phyloP scores from a whole-genome alignment of 2,888 invertebrate genomes.

The Diarsia mendica region DNA sequence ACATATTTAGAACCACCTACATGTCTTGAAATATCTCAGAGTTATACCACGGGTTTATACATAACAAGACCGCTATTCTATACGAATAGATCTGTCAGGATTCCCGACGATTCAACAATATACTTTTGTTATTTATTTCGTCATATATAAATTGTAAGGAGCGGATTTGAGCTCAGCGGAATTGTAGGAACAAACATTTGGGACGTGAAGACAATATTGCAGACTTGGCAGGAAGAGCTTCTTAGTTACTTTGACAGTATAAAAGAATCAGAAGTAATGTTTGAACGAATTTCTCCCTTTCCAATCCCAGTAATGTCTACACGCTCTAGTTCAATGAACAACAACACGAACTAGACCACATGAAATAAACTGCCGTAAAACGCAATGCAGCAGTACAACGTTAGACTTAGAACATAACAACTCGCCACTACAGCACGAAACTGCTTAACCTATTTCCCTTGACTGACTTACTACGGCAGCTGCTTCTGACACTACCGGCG shows the following conservation, averaged over 20 bases:
- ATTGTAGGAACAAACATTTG: slow-evolving; percentile 20
- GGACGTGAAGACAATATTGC: slow-evolving; percentile 11
- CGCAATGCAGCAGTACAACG: slow-evolving; percentile 52
- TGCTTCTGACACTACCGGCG: slow-evolving; percentile 40
- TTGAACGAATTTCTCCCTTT: not conserved
- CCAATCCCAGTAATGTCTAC: not conserved
- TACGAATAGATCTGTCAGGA: slow-evolving; percentile 1
- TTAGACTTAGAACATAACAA: slow-evolving; percentile 19
- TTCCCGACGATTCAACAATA: slow-evolving; percentile 19
- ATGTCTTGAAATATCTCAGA: slow-evolving; percentile 1
- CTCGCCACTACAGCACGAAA: slow-evolving; percentile 33
- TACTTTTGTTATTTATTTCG: slow-evolving; percentile 36
- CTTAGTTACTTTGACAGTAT: slow-evolving; percentile 2
- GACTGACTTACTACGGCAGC: slow-evolving; percentile 52
- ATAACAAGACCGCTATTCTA: slow-evolving; percentile 8
- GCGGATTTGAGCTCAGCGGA: slow-evolving; percentile 11
- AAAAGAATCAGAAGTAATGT: not conserved
- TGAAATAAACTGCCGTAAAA: slow-evolving; percentile 38
- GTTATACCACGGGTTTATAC: not conserved
- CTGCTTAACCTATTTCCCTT: slow-evolving; percentile 55
- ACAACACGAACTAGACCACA: slow-evolving; percentile 9
- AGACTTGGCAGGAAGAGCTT: slow-evolving; percentile 4
- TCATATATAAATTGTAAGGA: slow-evolving; percentile 20
- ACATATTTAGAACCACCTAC: slow-evolving; percentile 17
- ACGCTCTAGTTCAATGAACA: not conserved